Evolutionary conservation across 2,888 invertebrate genomes (phyloP), one percentile per base, ranked within the genome.

Genomic region (Patella caerulea): DNA sequence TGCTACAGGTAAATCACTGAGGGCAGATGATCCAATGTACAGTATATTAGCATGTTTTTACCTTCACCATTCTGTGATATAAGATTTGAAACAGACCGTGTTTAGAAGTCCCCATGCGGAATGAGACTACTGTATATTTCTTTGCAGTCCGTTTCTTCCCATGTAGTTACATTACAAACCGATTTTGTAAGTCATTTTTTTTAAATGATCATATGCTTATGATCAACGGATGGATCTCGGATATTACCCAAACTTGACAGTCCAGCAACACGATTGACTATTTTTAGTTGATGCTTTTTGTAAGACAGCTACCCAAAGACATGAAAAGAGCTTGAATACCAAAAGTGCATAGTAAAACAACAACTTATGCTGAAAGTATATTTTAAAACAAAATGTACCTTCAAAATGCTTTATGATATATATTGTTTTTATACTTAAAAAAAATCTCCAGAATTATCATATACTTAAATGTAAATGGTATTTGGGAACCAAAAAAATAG

Each of bases 401-500:
- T 65, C 24, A 65, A 65, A 65, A 12, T 12, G 24, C 24, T 65
- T 24, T 24, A 24, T 12, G 19, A 65, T 65, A 65, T 24, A 65
- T 65, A 65, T 24, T 19, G 24, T 24, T 65, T 24, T 24, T 24
- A 65, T 24, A 24, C 24, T 3, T 24, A 3, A 65, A 65, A 65
- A 65, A 65, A 65, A n/a, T 24, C 11, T 24, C 65, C 11, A 24
- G 45, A 45, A 9, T 45, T 45, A 45, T 45, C 9, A 45, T 45
- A 7, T 45, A 45, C 45, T 45, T 45, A 45, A 45, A 45, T 45
- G 45, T 45, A 45, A 9, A 45, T 45, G 45, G 45, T 59, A 24
- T 11, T 65, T 65, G 19, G 54, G 74, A 71, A 71, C 29, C n/a
- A 75, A 75, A 75, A 75, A 75, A 75, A 75, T 71, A 75, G 71